Evolutionary conservation across 2,888 invertebrate genomes (phyloP).

Genomic region (Nasonovia ribisnigri): DNA sequence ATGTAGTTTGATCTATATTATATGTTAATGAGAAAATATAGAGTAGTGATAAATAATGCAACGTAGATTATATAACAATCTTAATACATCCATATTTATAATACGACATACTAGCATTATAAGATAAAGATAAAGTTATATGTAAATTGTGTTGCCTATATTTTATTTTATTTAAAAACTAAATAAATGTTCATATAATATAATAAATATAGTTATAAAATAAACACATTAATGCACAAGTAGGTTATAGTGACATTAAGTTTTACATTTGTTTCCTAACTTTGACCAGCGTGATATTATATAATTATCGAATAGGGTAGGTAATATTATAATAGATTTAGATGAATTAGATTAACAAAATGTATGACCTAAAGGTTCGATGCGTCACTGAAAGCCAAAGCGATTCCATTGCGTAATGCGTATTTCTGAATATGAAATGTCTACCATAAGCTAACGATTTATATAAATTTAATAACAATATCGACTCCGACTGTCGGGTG

Average conservation of each 20-base stretch:
- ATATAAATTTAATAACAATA: neutral
- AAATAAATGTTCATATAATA: neutral
- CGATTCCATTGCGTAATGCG: too few species aligned
- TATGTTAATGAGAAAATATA: neutral
- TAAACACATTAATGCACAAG: neutral
- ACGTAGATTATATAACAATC: neutral
- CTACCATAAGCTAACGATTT: neutral
- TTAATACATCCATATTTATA: neutral
- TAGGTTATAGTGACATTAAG: neutral
- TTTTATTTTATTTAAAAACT: neutral
- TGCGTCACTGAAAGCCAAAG: neutral
- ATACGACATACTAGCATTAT: neutral
- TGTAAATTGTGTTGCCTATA: constrained; percentile 17
- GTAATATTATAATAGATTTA: too few species aligned
- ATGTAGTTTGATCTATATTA: neutral
- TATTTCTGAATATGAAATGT: too few species aligned
- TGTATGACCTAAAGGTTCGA: neutral
- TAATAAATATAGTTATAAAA: neutral
- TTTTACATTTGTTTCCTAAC: neutral
- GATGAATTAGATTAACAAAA: neutral
- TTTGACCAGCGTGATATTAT: neutral
- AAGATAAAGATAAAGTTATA: neutral
- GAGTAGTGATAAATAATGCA: neutral
- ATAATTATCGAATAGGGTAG: neutral
- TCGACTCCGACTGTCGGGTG: neutral